Conservation (phyloP, 2,113 vertebrate species). For the Phylloscopus trochiloides region DNA sequence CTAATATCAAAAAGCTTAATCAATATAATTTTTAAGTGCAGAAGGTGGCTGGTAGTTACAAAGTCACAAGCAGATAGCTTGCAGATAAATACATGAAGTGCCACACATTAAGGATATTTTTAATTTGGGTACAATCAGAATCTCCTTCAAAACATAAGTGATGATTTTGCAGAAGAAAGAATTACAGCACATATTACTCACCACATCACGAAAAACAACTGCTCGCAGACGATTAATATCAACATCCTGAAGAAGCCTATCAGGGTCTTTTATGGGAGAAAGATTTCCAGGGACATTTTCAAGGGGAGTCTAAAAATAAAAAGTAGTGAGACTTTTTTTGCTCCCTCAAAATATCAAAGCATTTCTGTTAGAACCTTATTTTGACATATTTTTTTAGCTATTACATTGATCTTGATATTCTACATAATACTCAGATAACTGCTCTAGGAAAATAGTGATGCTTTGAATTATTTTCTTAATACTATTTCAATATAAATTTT, state of each 20-base stretch:
- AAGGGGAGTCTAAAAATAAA: constrained; percentile 79
- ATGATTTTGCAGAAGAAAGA: neutral
- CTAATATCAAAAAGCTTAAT: neutral
- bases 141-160: neutral
- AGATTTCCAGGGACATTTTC: constrained; percentile 87
- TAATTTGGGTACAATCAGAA: neutral
- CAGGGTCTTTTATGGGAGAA: constrained; percentile 92
- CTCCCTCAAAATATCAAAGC: neutral
- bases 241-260: constrained; percentile 94
- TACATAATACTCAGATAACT: neutral
- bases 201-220: constrained; percentile 95
- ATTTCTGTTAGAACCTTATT: neutral
- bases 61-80: neutral
- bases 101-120: neutral
- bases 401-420: neutral
- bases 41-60: neutral
- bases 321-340: neutral
- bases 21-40: neutral
- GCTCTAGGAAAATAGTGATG: neutral
- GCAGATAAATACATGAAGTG: neutral
- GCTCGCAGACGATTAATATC: constrained; percentile 95
- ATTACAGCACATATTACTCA: constrained; percentile 68
- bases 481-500: neutral
- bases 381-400: neutral
- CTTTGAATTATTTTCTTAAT: neutral